These are phyloP conservation scores for Acrocephalus scirpaceus DNA, from an alignment of 2,797 vertebrate genomes.

Conservation along the genomic window DNA sequence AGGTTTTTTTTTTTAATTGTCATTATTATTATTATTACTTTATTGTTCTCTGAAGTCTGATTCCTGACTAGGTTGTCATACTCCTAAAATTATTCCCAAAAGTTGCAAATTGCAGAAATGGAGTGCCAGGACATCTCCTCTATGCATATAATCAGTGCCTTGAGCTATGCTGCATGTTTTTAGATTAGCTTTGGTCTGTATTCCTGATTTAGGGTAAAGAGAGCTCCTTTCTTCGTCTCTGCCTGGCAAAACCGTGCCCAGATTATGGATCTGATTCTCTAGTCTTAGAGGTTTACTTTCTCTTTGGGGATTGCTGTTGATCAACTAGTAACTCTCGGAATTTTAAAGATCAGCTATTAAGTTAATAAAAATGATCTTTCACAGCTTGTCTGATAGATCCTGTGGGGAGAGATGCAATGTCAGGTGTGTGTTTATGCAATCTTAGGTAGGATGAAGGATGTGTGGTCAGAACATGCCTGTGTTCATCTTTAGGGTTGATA, in stretches of 20 bases:
- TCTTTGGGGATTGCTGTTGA: neutral
- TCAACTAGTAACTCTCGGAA: neutral
- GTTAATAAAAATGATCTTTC: neutral
- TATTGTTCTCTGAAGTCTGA: neutral
- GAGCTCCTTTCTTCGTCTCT: neutral
- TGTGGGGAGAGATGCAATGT: neutral
- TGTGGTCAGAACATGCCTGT: neutral
- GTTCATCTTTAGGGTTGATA: neutral
- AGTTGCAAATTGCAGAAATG: neutral
- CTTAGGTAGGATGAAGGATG: neutral
- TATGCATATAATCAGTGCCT: neutral
- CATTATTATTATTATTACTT: neutral
- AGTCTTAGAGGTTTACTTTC: neutral
- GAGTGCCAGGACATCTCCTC: neutral
- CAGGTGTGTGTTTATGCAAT: neutral
- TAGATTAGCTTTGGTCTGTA: neutral
- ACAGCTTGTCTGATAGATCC: neutral
- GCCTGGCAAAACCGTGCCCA: neutral
- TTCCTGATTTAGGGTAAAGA: neutral
- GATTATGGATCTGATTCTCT: neutral
- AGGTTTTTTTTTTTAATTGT: neutral
- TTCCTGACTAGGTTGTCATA: neutral
- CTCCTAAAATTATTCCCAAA: neutral
- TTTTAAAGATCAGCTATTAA: neutral
- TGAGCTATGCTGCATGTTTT: neutral